Percentiles rank a stretch among this genome's conserved stretches.
These are phyloP conservation scores for Gerris lacustris DNA, from an alignment of 2,888 invertebrate genomes.

Conservation along the genomic window DNA sequence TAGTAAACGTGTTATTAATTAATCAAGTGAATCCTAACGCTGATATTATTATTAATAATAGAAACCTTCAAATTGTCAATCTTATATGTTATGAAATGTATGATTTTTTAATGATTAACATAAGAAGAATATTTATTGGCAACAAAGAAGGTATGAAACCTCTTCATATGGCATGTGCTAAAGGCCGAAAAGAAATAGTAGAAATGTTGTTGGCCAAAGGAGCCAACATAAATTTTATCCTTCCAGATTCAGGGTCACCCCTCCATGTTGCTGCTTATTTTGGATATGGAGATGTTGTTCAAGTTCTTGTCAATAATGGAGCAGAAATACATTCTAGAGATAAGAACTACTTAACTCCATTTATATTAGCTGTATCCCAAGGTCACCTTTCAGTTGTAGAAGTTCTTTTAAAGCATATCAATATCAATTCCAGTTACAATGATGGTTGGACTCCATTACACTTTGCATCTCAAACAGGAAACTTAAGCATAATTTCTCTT, in stretches of 20 bases:
- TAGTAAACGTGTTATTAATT: too few species aligned
- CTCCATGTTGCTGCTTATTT: constrained; percentile 27
- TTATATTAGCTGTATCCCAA: constrained; percentile 1
- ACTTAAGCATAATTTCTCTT: not conserved
- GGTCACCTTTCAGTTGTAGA: constrained; percentile 6
- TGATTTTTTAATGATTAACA: too few species aligned
- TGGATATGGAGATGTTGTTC: constrained; percentile 21
- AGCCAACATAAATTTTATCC: constrained; percentile 19
- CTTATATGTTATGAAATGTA: too few species aligned
- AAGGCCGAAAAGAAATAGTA: constrained; percentile 23
- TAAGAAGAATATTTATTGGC: too few species aligned
- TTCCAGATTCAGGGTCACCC: constrained; percentile 25
- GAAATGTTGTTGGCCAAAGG: constrained; percentile 21
- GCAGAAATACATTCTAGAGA: constrained; percentile 24
- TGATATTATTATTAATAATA: too few species aligned
- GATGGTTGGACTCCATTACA: constrained; percentile 14
- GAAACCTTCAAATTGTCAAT: too few species aligned
- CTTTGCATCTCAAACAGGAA: constrained; percentile 6
- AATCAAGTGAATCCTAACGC: too few species aligned
- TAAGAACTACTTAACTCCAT: constrained; percentile 13
- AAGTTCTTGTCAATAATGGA: constrained; percentile 22
- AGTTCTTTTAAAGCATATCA: constrained; percentile 7
- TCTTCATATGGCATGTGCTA: constrained; percentile 25
- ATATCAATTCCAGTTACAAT: constrained; percentile 10
- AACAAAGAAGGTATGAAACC: constrained; percentile 2